Base-by-base conservation (phyloP, 2,888 invertebrate genomes). In the Chorisops tibialis region DNA sequence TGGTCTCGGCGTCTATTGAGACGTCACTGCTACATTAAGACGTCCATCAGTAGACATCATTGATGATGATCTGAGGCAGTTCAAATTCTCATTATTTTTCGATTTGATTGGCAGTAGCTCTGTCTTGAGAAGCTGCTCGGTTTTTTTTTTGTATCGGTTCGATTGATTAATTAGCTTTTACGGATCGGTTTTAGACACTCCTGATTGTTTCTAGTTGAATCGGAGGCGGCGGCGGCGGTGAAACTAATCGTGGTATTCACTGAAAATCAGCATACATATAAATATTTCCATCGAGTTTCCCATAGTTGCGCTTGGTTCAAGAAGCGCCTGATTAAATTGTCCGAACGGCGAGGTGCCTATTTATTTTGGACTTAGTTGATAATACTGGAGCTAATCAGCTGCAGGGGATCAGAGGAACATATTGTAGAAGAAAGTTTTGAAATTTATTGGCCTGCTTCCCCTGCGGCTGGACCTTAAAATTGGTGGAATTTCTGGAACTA, bases 1-100 rank as follows among this genome's bases (percentile, higher is more conserved):
- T 35, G 41, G 41, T n/a, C 56, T 43, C 56, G 56, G 41, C 50
- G 24, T 49, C 49, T 38, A 60, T 50, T 60, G 50, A 60, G 60
- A 60, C 60, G 39, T 60, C 60, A 60, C 41, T 30, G 43, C 12
- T 14, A 38, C 50, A 60, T 60, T 60, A 60, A 60, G 60, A 60
- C 39, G 60, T 60, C 41, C 50, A 50, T 60, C 50, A 60, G 50
- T 16, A 60, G 48, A 38, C 47, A 38, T 38, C 48, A 19, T 45
- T 59, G 48, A 48, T 48, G 48, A 41, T 56, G 56, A 56, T 56
- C 45, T 59, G 47, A 48, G 59, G 19, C 59, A 47, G 16, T 43
- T 24, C 45, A 56, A 56, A 35, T 45, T 30, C 56, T 45, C 43
- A 45, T 56, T 30, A 41, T 22, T 50, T 43, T 41, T 58, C 37